Conservation (phyloP, 2,797 vertebrate species). For the Platalea minor region DNA sequence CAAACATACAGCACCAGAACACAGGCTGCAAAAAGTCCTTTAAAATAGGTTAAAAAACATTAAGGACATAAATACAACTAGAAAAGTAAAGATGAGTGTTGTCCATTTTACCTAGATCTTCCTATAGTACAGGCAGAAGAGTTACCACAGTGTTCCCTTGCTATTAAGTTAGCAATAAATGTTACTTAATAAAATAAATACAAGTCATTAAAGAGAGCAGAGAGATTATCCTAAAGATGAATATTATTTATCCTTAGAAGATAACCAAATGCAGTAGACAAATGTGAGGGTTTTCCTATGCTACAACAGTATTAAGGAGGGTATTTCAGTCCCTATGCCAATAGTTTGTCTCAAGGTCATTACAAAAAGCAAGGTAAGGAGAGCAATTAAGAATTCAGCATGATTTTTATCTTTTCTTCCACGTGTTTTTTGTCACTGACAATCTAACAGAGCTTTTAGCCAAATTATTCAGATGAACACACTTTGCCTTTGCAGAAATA, state of each 20-base stretch:
- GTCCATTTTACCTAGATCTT: neutral
- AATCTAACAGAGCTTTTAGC: fast-evolving
- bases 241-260: neutral
- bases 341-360: neutral
- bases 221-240: neutral
- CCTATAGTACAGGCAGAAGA: neutral
- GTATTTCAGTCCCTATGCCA: neutral
- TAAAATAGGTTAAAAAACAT: neutral
- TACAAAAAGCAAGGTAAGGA: neutral
- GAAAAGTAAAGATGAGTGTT: neutral
- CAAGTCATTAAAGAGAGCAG: neutral
- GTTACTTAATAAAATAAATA: neutral
- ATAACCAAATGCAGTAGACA: neutral
- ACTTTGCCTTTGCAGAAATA: neutral
- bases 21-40: neutral
- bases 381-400: neutral
- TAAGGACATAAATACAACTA: neutral
- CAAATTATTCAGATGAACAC: neutral
- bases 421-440: neutral
- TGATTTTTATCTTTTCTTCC: neutral
- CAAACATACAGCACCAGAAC: neutral
- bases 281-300: neutral
- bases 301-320: neutral
- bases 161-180: neutral
- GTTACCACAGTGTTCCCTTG: fast-evolving